Evolutionary conservation across 2,888 invertebrate genomes (phyloP), one percentile per base, ranked within the genome.

Genomic region (Monoplex corrugatus): DNA sequence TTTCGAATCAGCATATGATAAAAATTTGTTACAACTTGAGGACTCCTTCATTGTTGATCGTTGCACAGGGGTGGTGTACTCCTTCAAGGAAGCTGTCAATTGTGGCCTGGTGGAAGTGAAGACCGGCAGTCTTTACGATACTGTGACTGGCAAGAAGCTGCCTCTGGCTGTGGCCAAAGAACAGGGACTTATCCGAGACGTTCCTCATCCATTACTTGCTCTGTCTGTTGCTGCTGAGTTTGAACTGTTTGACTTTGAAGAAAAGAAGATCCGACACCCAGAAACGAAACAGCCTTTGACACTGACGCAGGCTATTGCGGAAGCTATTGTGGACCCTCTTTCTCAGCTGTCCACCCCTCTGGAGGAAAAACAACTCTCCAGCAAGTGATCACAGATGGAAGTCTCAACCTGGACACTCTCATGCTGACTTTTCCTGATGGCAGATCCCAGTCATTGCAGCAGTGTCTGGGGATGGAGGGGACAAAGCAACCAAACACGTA

Each of bases 101-200:
- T 98, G 98, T 93, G 98, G 98, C 6, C 97, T 98, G 91, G 97
- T 98, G 87, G 98, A 98, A 94, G 97, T 6, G 97, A 97, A 95
- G 98, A 98, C 90, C 28, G 91, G 91, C 23, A 88, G 89, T 87
- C 75, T 92, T 44, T 87, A 89, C 75, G 92, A 92, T 84, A 90
- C 91, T 32, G 68, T 89, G 10, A 97, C 97, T 87, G 97, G 91
- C 8, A 91, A 91, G 50, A 90, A 90, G 72, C 78, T 89, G 32
- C 82, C 91, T 23, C 83, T 92, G 10, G 80, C 86, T 23, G 84
- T 87, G n/a, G 91, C 91, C 28, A 91, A 89, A 80, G 85, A 90
- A 40, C 90, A 89, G 45, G 92, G 92, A 38, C 87, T 92, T 5
- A 32, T 92, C n/a, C 86, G 89, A 82, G 89, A 91, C 83, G 89